A percentile compares a stretch with the other conserved stretches of the same genome.
Conservation (phyloP, 2,888 invertebrate genomes). For the Eledona agricola region DNA sequence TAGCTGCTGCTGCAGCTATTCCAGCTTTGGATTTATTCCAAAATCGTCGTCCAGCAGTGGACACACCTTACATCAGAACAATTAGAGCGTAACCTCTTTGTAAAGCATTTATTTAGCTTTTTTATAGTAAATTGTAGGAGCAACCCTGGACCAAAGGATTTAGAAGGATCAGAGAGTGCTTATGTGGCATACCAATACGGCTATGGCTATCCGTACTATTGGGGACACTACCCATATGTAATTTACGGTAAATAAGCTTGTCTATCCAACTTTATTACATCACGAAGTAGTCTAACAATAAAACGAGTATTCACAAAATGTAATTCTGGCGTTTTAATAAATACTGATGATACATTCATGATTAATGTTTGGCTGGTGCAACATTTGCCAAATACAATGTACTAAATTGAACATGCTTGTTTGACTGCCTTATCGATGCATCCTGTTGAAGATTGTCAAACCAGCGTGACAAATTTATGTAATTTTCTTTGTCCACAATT, state of each 20-base stretch:
- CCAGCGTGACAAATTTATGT: conserved; percentile 79
- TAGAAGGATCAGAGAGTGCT: conserved; percentile 42
- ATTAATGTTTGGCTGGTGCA: conserved; percentile 50
- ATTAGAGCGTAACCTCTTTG: conserved; percentile 8
- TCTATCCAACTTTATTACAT: too few species aligned
- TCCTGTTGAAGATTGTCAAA: conserved; percentile 79
- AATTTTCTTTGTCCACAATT: conserved; percentile 72
- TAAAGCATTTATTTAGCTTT: conserved; percentile 2
- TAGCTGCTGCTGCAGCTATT: neutral
- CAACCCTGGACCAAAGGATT: conserved; percentile 30
- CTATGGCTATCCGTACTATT: conserved; percentile 33
- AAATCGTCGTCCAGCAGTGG: neutral
- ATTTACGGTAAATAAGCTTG: conserved; percentile 38
- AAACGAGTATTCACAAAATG: neutral
- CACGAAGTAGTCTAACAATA: too few species aligned
- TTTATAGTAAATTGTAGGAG: neutral
- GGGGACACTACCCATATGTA: conserved; percentile 33
- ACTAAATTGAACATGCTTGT: conserved; percentile 63
- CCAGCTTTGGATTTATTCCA: conserved; percentile 7
- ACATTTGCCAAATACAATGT: conserved; percentile 55
- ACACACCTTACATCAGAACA: conserved; percentile 3
- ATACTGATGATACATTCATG: conserved; percentile 31
- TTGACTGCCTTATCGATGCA: conserved; percentile 67
- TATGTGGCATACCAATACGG: conserved; percentile 41
- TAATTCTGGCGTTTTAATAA: conserved; percentile 23